phyloP scores from a whole-genome alignment of 2,797 vertebrate genomes.

The Sebastes nivosus region DNA sequence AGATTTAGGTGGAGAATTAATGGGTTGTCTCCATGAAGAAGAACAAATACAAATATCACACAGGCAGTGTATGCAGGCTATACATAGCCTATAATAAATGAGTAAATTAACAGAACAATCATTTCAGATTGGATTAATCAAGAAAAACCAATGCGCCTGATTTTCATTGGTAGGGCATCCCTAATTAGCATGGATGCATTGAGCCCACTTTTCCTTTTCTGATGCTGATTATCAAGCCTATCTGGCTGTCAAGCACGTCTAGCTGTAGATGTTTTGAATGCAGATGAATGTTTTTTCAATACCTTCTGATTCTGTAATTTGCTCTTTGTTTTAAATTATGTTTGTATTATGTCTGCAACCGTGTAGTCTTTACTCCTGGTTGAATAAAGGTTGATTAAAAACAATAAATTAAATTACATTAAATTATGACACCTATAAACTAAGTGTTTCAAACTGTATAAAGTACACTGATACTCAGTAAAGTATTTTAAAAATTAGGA shows the following conservation, averaged over 20 bases:
- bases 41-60: neutral
- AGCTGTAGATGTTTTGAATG: neutral
- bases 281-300: neutral
- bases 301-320: no score
- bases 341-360: no score
- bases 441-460: neutral
- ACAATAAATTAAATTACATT: no score
- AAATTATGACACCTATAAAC: neutral
- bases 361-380: no score
- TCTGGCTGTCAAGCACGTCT: no score
- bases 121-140: constrained; percentile 12
- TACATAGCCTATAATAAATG: neutral
- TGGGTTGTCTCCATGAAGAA: neutral
- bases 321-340: no score
- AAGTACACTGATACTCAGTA: neutral
- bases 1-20: constrained; percentile 5
- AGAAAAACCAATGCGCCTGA: neutral
- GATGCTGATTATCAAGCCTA: neutral
- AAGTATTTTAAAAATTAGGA: neutral
- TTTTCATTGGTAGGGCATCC: neutral
- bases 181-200: neutral
- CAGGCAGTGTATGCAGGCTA: neutral
- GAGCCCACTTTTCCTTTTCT: neutral
- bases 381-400: no score
- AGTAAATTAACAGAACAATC: constrained; percentile 6